Conservation (phyloP, 2,888 invertebrate genomes). For the Diarsia rubi region DNA sequence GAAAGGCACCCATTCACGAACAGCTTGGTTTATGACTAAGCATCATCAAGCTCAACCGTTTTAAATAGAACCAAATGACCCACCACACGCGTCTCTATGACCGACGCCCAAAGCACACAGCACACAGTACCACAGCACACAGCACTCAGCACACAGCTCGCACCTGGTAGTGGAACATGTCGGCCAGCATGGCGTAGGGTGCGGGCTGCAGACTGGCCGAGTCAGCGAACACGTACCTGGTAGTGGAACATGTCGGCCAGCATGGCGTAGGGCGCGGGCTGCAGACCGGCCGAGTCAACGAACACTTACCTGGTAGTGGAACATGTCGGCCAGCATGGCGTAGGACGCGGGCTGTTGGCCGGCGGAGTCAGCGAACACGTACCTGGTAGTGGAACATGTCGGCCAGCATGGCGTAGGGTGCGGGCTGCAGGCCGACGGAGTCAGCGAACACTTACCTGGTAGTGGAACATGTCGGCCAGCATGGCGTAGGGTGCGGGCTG, state of each 20-base stretch:
- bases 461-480: constrained; percentile 82
- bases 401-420: constrained; percentile 81
- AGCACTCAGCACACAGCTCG: no score
- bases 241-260: no score
- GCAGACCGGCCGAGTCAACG: neutral
- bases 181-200: no score
- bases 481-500: constrained; percentile 84
- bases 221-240: no score
- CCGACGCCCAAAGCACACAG: neutral
- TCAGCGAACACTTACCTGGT: constrained; percentile 75
- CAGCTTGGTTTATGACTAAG: neutral
- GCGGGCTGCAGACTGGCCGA: no score
- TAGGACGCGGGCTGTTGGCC: constrained; percentile 84
- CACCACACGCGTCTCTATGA: neutral
- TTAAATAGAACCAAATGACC: no score
- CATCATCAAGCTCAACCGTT: neutral
- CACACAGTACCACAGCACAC: no score
- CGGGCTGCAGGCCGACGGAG: constrained; percentile 81
- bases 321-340: constrained; percentile 82
- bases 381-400: constrained; percentile 85
- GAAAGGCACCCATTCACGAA: neutral
- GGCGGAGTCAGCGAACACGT: constrained; percentile 71
- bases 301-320: constrained; percentile 77
- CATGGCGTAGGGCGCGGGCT: no score
- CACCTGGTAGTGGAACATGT: no score